Evolutionary conservation across 2,113 vertebrate genomes (phyloP), one percentile per base, ranked within the genome.

Genomic region (Notothenia coriiceps): DNA sequence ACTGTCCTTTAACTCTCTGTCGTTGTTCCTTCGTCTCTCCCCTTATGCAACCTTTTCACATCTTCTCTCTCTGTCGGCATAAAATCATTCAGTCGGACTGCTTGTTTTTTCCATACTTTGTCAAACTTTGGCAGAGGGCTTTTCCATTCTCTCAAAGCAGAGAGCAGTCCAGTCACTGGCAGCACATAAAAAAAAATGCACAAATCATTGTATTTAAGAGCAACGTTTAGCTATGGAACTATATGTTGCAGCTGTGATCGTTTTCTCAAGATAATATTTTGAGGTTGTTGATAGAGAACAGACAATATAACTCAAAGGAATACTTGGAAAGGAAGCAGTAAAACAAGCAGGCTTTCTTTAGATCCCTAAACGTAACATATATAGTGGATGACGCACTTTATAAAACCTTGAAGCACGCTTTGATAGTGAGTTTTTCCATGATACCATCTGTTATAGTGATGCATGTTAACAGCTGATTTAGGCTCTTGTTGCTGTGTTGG

Each of bases 141-240:
- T 83, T 90, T 83, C 86, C 80, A 77, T 80, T 84, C 65, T 61
- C 65, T 83, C 86, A 89, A 75, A 60, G 67, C 60, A 47, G 65
- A n/a, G n/a, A 61, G 64, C 51, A 3, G 65, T 77, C 73, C 29
- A 73, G 49, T 60, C 55, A 76, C 80, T 82, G 77, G 47, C 79
- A 86, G 74, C 47, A 62, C 64, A 64, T 20, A 40, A 83, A 35
- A 43, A 66, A 40, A 40, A 40, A 40, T 6, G 35, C 35, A 68
- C 68, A 76, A 56, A 67, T 44, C 18, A 17, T 62, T 66, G 71
- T 70, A 74, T 75, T 54, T 80, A 40, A 77, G 63, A 68, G 70
- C 62, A 20, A 40, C 14, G 50, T 80, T 78, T n/a, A 14, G 70
- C 69, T 54, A 63, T 66, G 61, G 52, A 68, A 54, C 56, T 52